phyloP scores from a whole-genome alignment of 2,113 vertebrate species.

The Cnemophilus loriae region DNA sequence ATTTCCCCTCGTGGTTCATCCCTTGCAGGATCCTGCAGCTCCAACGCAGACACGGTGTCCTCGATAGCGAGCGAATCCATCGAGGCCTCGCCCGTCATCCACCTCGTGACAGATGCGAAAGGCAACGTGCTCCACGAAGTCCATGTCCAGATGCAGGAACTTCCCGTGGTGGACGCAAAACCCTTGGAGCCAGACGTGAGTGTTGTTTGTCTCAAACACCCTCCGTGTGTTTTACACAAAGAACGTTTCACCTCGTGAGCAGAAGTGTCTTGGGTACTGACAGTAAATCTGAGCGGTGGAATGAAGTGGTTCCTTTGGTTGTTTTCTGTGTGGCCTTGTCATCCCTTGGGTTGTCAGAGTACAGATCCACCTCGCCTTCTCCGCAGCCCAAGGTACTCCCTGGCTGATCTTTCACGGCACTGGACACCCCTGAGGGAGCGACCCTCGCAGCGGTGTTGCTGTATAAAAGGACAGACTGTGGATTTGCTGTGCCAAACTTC shows the following conservation, averaged over 20 bases:
- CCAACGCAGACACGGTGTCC: constrained; percentile 13
- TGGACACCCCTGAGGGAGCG: neutral
- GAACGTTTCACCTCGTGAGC: neutral
- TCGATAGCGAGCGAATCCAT: constrained; percentile 56
- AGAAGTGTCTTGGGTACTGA: neutral
- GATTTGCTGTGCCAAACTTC: neutral
- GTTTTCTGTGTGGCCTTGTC: neutral
- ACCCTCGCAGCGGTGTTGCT: accelerated
- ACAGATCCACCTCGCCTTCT: neutral
- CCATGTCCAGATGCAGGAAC: constrained; percentile 88
- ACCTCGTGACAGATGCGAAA: constrained; percentile 83
- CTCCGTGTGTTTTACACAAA: accelerated
- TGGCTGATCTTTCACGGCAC: neutral
- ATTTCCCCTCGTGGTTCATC: neutral
- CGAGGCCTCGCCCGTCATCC: constrained; percentile 77
- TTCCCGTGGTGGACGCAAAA: constrained; percentile 66
- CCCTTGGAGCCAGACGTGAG: constrained; percentile 64
- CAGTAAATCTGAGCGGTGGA: neutral
- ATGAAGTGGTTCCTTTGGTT: neutral
- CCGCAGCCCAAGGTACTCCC: neutral
- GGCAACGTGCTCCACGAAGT: constrained; percentile 88
- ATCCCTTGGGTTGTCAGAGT: neutral
- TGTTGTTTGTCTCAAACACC: neutral
- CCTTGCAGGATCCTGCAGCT: constrained; percentile 68
- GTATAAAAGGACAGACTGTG: neutral